Conservation (phyloP, 2,797 vertebrate genomes). For the Sciurus carolinensis region DNA sequence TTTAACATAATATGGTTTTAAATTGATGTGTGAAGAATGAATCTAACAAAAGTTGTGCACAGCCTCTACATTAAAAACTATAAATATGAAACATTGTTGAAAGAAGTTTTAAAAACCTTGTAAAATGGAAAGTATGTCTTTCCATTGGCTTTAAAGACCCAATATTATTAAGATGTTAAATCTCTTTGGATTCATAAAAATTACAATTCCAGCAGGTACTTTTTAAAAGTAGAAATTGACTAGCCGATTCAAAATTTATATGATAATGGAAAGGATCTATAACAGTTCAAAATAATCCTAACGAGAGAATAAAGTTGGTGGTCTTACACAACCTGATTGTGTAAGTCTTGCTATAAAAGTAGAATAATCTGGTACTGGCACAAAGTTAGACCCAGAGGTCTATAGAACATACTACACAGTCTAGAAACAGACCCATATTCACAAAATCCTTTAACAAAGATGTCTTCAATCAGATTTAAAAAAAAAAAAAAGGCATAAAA, state of each 20-base stretch:
- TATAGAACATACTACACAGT: not conserved
- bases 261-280: constrained; percentile 27
- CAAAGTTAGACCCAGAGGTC: not conserved
- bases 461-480: not conserved
- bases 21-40: not conserved
- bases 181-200: constrained; percentile 2
- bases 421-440: not conserved
- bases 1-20: not conserved
- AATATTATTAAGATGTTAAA: constrained; percentile 28
- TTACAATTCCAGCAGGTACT: not conserved
- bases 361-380: not conserved
- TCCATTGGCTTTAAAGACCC: not conserved
- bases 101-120: not conserved
- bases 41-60: not conserved
- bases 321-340: not conserved
- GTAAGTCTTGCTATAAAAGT: not conserved
- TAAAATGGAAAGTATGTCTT: constrained; percentile 13
- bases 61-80: constrained; percentile 16
- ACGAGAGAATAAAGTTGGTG: constrained; percentile 15
- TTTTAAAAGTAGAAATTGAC: constrained; percentile 53
- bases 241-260: constrained; percentile 21
- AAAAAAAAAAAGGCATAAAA: constrained; percentile 50
- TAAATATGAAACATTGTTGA: not conserved
- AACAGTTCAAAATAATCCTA: not conserved
- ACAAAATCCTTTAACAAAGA: not conserved